Evolutionary conservation across 2,113 vertebrate species (phyloP), one percentile per base, ranked within the genome.

Genomic region (Clarias batrachus): DNA sequence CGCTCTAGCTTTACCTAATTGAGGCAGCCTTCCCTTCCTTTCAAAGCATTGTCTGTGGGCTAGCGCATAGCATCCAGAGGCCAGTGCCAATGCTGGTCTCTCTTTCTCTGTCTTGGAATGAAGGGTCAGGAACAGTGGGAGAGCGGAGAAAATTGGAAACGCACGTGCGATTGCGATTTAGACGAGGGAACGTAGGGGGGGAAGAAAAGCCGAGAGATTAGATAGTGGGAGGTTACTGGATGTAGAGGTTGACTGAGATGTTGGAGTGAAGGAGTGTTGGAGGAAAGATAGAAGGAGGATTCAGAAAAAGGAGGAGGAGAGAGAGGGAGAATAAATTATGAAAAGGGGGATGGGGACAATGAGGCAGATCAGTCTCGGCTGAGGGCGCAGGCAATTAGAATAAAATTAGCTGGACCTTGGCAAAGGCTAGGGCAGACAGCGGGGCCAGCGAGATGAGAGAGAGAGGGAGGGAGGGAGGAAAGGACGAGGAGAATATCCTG

Each of bases 351-450:
- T 92, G 74, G 93, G 83, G 76, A 89, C 86, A 87, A 92, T 92
- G 92, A 94, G 91, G 92, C 91, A 91, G 86, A 93, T 92, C 89
- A 87, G 92, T 91, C 93, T 92, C 91, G 91, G 92, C 90, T 89
- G 90, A 87, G 85, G 89, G 90, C 89, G 84, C 87, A 89, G 91
- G 93, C 94, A 95, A 94, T 94, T 95, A 94, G 93, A 95, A 95
- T 94, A 92, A 93, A 94, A 95, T 96, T 92, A 94, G 93, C 92
- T 93, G 93, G 94, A 95, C 94, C 94, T 94, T 94, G 94, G 94
- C 93, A 93, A 95, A 94, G 94, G 92, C 94, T 93, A 92, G 93
- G 94, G 92, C 92, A 81, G 92, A 91, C 92, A 92, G 92, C 90
- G 90, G 90, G 91, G 92, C 93, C 90, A 86, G 90, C 87, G 89